Evolutionary conservation across 2,888 invertebrate genomes (phyloP).

Genomic region (Achlya flavicornis): DNA sequence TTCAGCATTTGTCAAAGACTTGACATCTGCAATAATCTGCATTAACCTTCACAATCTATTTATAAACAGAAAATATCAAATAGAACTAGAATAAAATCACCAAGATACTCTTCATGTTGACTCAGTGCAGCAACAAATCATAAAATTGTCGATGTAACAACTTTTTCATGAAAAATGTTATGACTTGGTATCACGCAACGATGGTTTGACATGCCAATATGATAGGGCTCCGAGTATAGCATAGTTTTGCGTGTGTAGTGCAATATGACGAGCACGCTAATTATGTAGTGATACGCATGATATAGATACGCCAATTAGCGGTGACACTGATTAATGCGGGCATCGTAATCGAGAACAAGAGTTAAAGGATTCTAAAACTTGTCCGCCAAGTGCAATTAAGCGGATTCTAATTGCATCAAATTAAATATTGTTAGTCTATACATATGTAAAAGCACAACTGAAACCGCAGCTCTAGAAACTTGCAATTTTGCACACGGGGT

Average conservation of each 20-base stretch:
- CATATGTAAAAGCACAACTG: no score
- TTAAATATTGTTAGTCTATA: no score
- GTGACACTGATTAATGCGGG: not conserved
- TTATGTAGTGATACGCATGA: not conserved
- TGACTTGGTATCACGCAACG: not conserved
- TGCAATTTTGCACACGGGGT: no score
- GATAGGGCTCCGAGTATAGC: not conserved
- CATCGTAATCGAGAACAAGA: not conserved
- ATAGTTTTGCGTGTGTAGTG: slow-evolving; percentile 3
- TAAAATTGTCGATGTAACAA: slow-evolving; percentile 4
- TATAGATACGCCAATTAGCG: not conserved
- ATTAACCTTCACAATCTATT: slow-evolving; percentile 4
- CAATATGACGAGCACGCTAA: not conserved
- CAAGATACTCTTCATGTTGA: slow-evolving; percentile 1
- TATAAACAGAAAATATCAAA: not conserved
- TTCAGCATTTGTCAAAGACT: not conserved
- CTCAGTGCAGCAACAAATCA: slow-evolving; percentile 5
- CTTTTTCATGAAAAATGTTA: slow-evolving; percentile 5
- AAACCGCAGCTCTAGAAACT: no score
- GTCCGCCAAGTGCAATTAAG: not conserved
- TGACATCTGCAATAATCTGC: not conserved
- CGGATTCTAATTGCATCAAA: not conserved
- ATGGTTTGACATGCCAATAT: not conserved
- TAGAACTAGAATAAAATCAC: slow-evolving; percentile 3
- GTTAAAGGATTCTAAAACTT: not conserved